These are phyloP conservation scores for Heliconius aoede DNA, from an alignment of 2,888 invertebrate species.

Conservation along the genomic window DNA sequence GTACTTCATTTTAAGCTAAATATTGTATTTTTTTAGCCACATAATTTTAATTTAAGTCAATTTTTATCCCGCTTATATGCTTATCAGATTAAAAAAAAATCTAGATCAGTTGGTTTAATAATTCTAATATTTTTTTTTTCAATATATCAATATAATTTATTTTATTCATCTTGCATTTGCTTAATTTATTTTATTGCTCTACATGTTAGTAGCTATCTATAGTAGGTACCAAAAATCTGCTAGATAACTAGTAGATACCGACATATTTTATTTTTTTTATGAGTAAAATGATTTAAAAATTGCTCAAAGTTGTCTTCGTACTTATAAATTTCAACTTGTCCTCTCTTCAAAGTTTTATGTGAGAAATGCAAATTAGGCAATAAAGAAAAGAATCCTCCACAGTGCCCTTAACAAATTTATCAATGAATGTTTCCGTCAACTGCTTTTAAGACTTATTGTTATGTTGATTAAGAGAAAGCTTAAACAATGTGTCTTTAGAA, in stretches of 20 bases:
- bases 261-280: neutral
- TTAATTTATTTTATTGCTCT: no score
- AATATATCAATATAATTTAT: no score
- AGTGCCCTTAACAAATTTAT: constrained; percentile 37
- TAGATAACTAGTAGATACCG: neutral
- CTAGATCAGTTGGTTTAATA: no score
- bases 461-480: constrained; percentile 76
- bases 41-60: no score
- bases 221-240: neutral
- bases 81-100: no score
- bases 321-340: constrained; percentile 5
- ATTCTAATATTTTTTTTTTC: no score
- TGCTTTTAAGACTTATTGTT: constrained; percentile 55
- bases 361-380: constrained; percentile 45
- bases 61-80: no score
- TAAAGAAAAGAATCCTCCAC: constrained; percentile 40
- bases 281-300: neutral
- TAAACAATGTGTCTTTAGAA: neutral
- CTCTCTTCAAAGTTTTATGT: constrained; percentile 20
- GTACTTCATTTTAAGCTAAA: no score
- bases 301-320: neutral
- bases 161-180: no score
- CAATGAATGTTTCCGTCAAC: constrained; percentile 42
- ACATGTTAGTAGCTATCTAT: no score
- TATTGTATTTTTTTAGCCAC: no score